Conservation (phyloP, 1,140 invertebrate genomes). For the Drosophila lacteicornis region DNA sequence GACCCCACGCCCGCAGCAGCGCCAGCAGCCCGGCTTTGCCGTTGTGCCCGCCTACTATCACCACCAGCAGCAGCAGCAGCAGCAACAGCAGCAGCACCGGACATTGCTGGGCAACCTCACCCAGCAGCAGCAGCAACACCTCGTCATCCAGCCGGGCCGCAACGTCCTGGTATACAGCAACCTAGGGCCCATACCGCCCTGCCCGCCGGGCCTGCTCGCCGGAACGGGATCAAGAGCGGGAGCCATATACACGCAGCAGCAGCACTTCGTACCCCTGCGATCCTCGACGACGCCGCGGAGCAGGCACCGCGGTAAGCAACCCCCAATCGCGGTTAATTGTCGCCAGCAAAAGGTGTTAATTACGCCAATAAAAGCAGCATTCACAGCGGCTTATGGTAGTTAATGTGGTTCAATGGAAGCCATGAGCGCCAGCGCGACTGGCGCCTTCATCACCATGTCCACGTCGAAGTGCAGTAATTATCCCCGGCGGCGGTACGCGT, state of each 20-base stretch:
- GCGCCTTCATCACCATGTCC: conserved; percentile 57
- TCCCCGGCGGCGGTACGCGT: conserved; percentile 43
- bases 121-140: conserved; percentile 69
- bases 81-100: conserved; percentile 68
- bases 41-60: conserved; percentile 57
- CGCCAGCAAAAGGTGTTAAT: conserved; percentile 70
- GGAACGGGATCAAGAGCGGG: conserved; percentile 48
- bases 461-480: conserved; percentile 55
- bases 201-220: conserved; percentile 69
- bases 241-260: conserved; percentile 66
- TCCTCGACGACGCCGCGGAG: conserved; percentile 64
- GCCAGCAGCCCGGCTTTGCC: conserved; percentile 51
- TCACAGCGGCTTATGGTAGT: conserved; percentile 68
- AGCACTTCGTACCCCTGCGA: conserved; percentile 75
- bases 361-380: conserved; percentile 77
- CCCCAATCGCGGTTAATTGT: conserved; percentile 52
- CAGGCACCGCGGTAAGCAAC: conserved; percentile 74
- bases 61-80: conserved; percentile 62
- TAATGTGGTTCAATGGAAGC: conserved; percentile 68
- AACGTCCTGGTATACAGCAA: conserved; percentile 79
- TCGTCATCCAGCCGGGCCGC: conserved; percentile 69
- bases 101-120: conserved; percentile 64
- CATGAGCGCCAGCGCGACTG: conserved; percentile 21
- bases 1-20: conserved; percentile 56
- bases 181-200: conserved; percentile 72